Percentiles rank a stretch among this genome's conserved stretches.
These are phyloP conservation scores for Heliconius sara DNA, from an alignment of 2,888 invertebrate species.

Conservation along the genomic window DNA sequence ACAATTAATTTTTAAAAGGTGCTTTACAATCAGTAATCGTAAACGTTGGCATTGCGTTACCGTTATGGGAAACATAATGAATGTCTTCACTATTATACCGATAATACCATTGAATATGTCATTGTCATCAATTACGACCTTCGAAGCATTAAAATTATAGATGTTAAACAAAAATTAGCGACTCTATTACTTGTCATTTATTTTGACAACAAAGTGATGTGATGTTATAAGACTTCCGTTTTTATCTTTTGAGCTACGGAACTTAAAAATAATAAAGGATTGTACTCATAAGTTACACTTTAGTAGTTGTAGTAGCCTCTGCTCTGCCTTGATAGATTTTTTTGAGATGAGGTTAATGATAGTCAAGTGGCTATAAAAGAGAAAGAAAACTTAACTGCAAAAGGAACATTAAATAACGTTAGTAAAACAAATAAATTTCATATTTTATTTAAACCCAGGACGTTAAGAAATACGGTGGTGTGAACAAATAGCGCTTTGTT, in stretches of 20 bases:
- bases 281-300: neutral
- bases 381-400: neutral
- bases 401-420: neutral
- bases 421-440: neutral
- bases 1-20: constrained; percentile 36
- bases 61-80: constrained; percentile 64
- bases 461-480: neutral
- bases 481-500: constrained; percentile 8
- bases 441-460: neutral
- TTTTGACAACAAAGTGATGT: neutral
- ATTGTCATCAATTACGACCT: constrained; percentile 48
- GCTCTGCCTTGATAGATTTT: neutral
- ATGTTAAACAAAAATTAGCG: constrained; percentile 18
- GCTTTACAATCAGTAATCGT: constrained; percentile 51
- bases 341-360: neutral
- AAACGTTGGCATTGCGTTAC: constrained; percentile 62
- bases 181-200: neutral
- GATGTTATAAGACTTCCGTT: neutral
- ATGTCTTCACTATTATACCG: constrained; percentile 50
- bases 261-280: neutral
- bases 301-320: neutral
- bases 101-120: constrained; percentile 50
- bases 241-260: neutral
- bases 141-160: constrained; percentile 33
- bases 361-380: neutral